phyloP scores from a whole-genome alignment of 2,888 invertebrate genomes.

The Noctua fimbriata region DNA sequence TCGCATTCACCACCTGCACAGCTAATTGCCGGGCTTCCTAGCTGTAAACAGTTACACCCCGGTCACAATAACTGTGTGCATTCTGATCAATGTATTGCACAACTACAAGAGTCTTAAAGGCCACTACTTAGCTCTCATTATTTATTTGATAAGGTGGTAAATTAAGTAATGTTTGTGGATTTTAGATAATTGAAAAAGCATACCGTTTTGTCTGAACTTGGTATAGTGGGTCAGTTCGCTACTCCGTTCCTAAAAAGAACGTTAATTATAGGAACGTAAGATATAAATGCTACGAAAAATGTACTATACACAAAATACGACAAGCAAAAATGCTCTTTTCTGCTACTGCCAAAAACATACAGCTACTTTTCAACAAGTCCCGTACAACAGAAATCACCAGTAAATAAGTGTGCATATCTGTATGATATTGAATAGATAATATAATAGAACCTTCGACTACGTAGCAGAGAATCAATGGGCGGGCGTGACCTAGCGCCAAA shows the following conservation, averaged over 20 bases:
- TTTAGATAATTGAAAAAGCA: background rate
- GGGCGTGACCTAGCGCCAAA: constrained; percentile 83
- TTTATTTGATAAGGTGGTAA: background rate
- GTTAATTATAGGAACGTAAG: background rate
- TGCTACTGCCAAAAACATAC: background rate
- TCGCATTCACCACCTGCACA: constrained; percentile 87
- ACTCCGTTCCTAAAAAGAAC: background rate
- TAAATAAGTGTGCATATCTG: constrained; percentile 22
- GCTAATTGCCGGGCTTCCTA: constrained; percentile 88
- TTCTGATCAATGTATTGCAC: constrained; percentile 63
- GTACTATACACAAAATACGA: background rate
- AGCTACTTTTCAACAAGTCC: constrained; percentile 8
- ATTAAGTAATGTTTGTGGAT: background rate
- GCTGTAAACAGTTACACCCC: constrained; percentile 83
- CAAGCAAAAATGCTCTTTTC: background rate
- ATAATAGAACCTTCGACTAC: constrained; percentile 71
- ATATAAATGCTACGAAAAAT: background rate
- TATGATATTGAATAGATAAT: constrained; percentile 68
- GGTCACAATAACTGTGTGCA: constrained; percentile 80
- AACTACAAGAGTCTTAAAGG: constrained; percentile 21
- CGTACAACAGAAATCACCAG: constrained; percentile 20
- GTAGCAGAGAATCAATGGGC: constrained; percentile 78
- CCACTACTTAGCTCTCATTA: constrained; percentile 2
- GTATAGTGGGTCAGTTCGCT: background rate
- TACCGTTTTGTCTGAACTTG: background rate